phyloP scores from a whole-genome alignment of 2,888 invertebrate species.

The Lithophane semibrunnea region DNA sequence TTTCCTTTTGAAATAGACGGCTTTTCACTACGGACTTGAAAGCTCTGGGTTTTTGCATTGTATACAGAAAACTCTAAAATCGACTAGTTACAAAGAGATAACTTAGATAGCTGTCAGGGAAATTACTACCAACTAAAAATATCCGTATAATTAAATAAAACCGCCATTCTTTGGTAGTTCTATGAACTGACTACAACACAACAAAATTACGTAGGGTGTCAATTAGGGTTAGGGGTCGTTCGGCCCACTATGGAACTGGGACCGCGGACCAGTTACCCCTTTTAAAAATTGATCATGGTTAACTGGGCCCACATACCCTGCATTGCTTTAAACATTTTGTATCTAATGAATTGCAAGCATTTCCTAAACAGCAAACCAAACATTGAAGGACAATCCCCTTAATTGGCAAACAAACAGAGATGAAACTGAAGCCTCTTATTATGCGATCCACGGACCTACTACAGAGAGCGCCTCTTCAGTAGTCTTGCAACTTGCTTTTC shows the following conservation, averaged over 20 bases:
- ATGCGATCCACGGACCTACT: neutral
- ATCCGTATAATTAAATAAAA: neutral
- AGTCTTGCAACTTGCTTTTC: neutral
- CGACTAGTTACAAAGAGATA: neutral
- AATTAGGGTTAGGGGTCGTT: no score
- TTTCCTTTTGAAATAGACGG: conserved; percentile 1
- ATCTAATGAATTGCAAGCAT: neutral
- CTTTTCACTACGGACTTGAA: neutral
- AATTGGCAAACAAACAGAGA: conserved; percentile 35
- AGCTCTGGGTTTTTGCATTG: neutral
- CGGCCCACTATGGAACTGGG: no score
- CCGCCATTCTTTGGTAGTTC: neutral
- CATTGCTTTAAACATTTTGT: no score
- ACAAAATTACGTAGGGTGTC: neutral
- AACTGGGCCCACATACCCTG: no score
- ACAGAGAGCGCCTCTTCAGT: conserved; percentile 1
- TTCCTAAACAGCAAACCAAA: conserved; percentile 11
- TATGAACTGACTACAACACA: neutral
- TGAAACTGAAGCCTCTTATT: conserved; percentile 4
- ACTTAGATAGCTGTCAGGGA: neutral
- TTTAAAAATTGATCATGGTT: no score
- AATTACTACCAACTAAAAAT: neutral
- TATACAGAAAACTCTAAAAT: no score
- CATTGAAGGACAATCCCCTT: neutral
- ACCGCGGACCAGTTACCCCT: no score